These are phyloP conservation scores for Harmothoe impar DNA, from an alignment of 2,888 invertebrate species.

Conservation along the genomic window DNA sequence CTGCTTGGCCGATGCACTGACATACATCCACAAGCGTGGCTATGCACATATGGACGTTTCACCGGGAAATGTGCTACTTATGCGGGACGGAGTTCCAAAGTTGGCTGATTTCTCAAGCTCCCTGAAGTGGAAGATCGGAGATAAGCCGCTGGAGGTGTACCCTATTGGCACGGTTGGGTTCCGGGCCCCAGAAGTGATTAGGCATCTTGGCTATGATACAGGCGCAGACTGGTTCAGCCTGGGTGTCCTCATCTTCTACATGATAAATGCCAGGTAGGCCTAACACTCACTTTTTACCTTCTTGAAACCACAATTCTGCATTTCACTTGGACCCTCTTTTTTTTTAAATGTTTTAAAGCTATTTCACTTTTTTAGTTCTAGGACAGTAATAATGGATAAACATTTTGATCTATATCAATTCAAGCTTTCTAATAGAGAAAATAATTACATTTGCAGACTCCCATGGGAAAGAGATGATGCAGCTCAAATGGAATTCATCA, in stretches of 20 bases:
- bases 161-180: not conserved
- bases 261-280: not conserved
- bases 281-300: not conserved
- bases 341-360: not conserved
- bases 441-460: not conserved
- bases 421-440: not conserved
- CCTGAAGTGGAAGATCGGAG: not conserved
- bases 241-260: not conserved
- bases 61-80: not conserved
- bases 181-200: constrained; percentile 25
- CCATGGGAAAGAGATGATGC: not conserved
- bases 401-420: not conserved
- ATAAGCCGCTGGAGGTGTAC: not conserved
- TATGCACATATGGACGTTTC: not conserved
- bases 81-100: not conserved
- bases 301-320: not conserved
- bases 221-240: constrained; percentile 38
- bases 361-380: not conserved
- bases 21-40: not conserved
- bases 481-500: not conserved
- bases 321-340: not conserved
- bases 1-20: not conserved
- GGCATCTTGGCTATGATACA: not conserved
- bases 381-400: not conserved
- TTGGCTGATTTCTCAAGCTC: not conserved